Conservation (phyloP, 2,113 vertebrate species). For the Neodontobutis hainanensis region DNA sequence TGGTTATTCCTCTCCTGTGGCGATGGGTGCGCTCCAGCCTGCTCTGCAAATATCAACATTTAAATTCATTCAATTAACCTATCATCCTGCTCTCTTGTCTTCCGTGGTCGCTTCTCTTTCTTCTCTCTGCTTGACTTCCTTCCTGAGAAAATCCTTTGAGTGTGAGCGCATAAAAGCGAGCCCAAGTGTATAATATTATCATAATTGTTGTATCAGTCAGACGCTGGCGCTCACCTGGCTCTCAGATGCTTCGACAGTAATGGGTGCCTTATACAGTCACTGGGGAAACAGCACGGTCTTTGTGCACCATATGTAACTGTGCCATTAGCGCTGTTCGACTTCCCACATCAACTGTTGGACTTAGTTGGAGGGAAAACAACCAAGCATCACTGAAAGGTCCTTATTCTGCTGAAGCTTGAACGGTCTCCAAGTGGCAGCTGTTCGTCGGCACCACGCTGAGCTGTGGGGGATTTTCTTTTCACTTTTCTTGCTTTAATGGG, state of each 20-base stretch:
- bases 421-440: constrained; percentile 26
- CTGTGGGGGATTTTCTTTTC: constrained; percentile 15
- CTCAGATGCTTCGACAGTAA: no score
- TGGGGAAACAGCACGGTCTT: no score
- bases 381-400: constrained; percentile 14
- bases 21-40: constrained; percentile 26
- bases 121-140: constrained; percentile 27
- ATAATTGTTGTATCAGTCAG: constrained; percentile 33
- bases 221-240: constrained; percentile 21
- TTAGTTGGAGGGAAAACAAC: constrained; percentile 27
- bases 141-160: background rate
- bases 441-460: constrained; percentile 11
- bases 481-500: constrained; percentile 41
- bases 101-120: background rate
- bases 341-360: constrained; percentile 14
- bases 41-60: constrained; percentile 31
- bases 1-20: constrained; percentile 13
- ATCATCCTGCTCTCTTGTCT: constrained; percentile 4
- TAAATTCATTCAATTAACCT: constrained; percentile 48
- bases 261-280: no score
- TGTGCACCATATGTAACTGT: no score
- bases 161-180: constrained; percentile 21
- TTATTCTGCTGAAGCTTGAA: constrained; percentile 24
- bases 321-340: constrained; percentile 2
- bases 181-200: constrained; percentile 8